Conservation (phyloP, 2,888 invertebrate genomes). For the Lingula anatina region DNA sequence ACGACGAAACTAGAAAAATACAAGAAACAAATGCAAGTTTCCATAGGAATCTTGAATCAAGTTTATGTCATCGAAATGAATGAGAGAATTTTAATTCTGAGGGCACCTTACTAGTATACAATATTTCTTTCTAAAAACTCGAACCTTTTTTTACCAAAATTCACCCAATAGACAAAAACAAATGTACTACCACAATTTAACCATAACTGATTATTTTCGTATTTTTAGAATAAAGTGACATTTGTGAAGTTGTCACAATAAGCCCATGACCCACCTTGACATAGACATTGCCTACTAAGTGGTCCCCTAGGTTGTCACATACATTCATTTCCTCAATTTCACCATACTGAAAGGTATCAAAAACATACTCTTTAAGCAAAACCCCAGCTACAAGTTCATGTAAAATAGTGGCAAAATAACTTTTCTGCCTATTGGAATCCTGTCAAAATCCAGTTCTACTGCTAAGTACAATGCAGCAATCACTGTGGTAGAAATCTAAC, state of each 20-base stretch:
- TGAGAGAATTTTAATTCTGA: too few relatives aligned
- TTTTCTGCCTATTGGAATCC: too few relatives aligned
- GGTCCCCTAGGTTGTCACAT: slow-evolving; percentile 98
- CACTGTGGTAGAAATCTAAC: too few relatives aligned
- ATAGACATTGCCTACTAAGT: slow-evolving; percentile 97
- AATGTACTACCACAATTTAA: neutral
- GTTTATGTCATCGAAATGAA: too few relatives aligned
- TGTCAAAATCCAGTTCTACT: too few relatives aligned
- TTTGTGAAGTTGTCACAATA: too few relatives aligned
- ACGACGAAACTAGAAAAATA: slow-evolving; percentile 70
- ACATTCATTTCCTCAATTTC: slow-evolving; percentile 99
- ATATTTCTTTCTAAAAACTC: neutral
- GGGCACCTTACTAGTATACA: neutral
- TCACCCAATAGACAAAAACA: neutral
- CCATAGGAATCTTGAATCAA: too few relatives aligned
- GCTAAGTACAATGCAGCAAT: too few relatives aligned
- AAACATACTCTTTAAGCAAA: too few relatives aligned
- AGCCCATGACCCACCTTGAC: slow-evolving; percentile 87
- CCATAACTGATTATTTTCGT: neutral
- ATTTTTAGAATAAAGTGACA: neutral
- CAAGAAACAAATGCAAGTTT: neutral
- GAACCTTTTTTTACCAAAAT: neutral
- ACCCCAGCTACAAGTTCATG: too few relatives aligned
- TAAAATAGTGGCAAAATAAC: too few relatives aligned
- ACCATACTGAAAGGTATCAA: slow-evolving; percentile 66